A percentile compares a stretch with the other conserved stretches of the same genome.
Evolutionary conservation across 1,140 invertebrate genomes (phyloP).

Genomic region (Heliconius congener): DNA sequence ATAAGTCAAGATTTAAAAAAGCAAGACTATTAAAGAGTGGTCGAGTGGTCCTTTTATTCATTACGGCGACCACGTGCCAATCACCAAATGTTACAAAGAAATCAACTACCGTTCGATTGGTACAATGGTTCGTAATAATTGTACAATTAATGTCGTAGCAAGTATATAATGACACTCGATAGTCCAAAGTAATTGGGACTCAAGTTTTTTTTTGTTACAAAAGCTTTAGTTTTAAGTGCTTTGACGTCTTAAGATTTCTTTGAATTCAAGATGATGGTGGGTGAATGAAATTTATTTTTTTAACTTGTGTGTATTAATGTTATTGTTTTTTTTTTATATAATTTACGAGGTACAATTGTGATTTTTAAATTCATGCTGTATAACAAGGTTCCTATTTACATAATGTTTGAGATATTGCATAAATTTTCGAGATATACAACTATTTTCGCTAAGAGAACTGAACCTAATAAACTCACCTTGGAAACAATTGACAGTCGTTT

Average conservation of each 20-base stretch:
- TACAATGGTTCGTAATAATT: constrained; percentile 77
- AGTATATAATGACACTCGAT: constrained; percentile 67
- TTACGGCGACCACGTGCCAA: constrained; percentile 67
- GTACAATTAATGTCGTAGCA: constrained; percentile 75
- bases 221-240: constrained; percentile 8
- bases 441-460: too few species aligned
- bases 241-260: neutral
- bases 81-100: constrained; percentile 66
- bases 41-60: constrained; percentile 65
- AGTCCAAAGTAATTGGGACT: constrained; percentile 67
- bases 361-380: too few species aligned
- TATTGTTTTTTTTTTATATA: too few species aligned
- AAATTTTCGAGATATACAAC: too few species aligned
- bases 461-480: too few species aligned
- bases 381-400: too few species aligned
- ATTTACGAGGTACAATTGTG: too few species aligned
- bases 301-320: neutral
- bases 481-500: too few species aligned
- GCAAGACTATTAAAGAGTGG: constrained; percentile 76
- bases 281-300: neutral
- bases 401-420: too few species aligned
- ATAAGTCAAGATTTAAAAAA: constrained; percentile 67
- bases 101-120: constrained; percentile 72
- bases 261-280: neutral
- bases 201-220: constrained; percentile 49